These are phyloP conservation scores for Psittacus erithacus DNA, from an alignment of 2,113 vertebrate genomes.

Conservation along the genomic window DNA sequence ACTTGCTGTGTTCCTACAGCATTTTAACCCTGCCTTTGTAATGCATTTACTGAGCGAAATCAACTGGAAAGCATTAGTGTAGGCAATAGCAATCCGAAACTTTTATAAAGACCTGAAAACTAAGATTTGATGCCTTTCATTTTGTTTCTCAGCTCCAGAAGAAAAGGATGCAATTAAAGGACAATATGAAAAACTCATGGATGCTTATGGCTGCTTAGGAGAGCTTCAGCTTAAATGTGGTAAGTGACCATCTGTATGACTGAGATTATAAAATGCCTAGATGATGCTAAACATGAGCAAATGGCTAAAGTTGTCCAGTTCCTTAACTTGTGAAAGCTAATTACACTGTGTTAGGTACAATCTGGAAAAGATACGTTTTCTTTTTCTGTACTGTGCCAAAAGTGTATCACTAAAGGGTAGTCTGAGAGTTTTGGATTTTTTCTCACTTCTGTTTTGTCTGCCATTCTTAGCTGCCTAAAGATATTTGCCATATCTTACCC, in stretches of 20 bases:
- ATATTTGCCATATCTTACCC: neutral
- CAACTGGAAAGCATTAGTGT: neutral
- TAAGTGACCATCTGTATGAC: conserved; percentile 45
- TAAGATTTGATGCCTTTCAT: neutral
- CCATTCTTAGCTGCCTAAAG: neutral
- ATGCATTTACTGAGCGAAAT: neutral
- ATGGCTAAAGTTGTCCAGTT: neutral
- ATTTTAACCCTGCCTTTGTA: neutral
- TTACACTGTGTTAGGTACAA: neutral
- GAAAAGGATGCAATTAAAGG: conserved; percentile 81
- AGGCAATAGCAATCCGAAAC: neutral
- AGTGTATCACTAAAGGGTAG: neutral
- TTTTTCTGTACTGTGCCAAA: neutral
- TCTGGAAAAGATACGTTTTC: neutral
- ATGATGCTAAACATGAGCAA: neutral
- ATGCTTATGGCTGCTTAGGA: conserved; percentile 82
- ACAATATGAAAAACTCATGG: conserved; percentile 77
- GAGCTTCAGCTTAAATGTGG: conserved; percentile 77
- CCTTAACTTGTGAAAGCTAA: neutral
- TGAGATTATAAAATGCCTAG: neutral
- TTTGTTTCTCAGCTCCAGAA: conserved; percentile 72
- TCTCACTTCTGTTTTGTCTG: neutral
- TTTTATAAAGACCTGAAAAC: neutral
- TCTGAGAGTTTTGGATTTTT: neutral
- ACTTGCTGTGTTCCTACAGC: neutral